phyloP scores from a whole-genome alignment of 2,113 vertebrate genomes.

The Rynchops niger region DNA sequence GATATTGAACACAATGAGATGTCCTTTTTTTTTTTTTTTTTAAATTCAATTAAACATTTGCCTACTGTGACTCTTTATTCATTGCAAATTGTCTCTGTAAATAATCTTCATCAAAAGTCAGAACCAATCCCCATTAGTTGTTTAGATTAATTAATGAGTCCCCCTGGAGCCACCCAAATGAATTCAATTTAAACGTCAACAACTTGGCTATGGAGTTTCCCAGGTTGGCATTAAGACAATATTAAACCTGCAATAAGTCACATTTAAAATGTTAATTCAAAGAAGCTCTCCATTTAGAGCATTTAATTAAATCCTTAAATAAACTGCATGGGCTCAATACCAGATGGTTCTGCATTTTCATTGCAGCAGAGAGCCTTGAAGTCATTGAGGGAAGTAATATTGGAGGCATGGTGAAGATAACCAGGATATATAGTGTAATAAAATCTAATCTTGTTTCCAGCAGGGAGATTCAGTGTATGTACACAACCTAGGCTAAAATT shows the following conservation, averaged over 20 bases:
- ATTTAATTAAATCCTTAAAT: conserved; percentile 92
- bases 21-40: conserved; percentile 64
- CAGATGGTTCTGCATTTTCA: conserved; percentile 80
- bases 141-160: conserved; percentile 87
- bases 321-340: conserved; percentile 81
- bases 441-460: conserved; percentile 81
- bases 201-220: conserved; percentile 79
- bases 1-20: conserved; percentile 80
- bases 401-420: conserved; percentile 78
- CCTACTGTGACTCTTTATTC: conserved; percentile 85
- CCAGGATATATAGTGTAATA: conserved; percentile 82
- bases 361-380: conserved; percentile 67
- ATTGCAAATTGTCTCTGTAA: conserved; percentile 83
- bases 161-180: conserved; percentile 81
- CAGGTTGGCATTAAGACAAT: conserved; percentile 82
- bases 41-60: conserved; percentile 84
- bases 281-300: conserved; percentile 81
- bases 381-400: conserved; percentile 77
- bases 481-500: conserved; percentile 80
- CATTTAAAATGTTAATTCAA: conserved; percentile 89
- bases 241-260: conserved; percentile 87
- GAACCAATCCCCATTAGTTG: conserved; percentile 84
- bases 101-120: conserved; percentile 87
- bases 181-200: conserved; percentile 84
- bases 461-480: conserved; percentile 80